Evolutionary conservation across 2,888 invertebrate species (phyloP), one percentile per base, ranked within the genome.

Genomic region (Trichogramma evanescens): DNA sequence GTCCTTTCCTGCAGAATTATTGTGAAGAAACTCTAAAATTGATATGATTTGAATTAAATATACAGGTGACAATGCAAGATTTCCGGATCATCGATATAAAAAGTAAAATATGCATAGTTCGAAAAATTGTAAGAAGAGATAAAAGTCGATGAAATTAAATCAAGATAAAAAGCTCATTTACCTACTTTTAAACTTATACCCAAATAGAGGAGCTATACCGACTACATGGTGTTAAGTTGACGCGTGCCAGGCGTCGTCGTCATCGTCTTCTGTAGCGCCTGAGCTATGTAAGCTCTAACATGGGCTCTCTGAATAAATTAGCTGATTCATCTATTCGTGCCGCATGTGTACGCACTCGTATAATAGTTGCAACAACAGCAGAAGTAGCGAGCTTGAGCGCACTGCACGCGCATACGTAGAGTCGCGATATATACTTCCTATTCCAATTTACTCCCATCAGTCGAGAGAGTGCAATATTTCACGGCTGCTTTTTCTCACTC

Each of bases 231-330:
- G 26, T 26, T 53, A 63, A 64, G 61, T 59, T 60, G 61, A 60
- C 60, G 52, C 62, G 51, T 58, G 54, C 51, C 56, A 42, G 10
- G 44, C 56, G 56, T 56, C 56, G 58, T 42, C 10, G 43, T 13
- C 5, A 13, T 10, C 8, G 7, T 45, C 53, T 41, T 56, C 45
- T 54, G 40, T 51, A 9, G 4, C 51, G 48, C 39, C 39, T n/a
- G n/a, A 39, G 45, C 48, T 58, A 56, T 60, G 56, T n/a, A 50
- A 52, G 58, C 43, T 51, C 54, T 51, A 54, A 50, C 46, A 48
- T 26, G 51, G 50, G 55, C 61, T 62, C 65, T 67, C 65, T 69
- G 70, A 72, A 72, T 74, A 74, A 72, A 73, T 72, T 68, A 71
- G 69, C 67, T 68, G 71, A 72, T 68, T 71, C 71, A 71, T 66